Evolutionary conservation across 2,797 vertebrate genomes (phyloP).

Genomic region (Arrhamphus sclerolepis): DNA sequence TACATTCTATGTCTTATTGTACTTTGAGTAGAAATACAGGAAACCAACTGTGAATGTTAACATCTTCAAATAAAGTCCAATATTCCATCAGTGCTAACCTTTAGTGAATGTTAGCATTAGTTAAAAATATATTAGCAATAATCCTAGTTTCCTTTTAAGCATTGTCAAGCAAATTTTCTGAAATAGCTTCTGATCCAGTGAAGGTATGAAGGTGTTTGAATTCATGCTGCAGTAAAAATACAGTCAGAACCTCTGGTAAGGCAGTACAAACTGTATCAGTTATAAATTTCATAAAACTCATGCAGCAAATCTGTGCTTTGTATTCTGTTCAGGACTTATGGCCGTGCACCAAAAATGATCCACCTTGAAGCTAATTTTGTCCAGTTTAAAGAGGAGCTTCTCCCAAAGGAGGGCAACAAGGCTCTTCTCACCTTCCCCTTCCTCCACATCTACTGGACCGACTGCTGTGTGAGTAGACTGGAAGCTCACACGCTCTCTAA

Average conservation of each 20-base stretch:
- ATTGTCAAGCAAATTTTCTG: neutral
- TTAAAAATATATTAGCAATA: neutral
- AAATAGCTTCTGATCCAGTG: neutral
- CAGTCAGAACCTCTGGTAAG: neutral
- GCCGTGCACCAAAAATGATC: conserved; percentile 98
- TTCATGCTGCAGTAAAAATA: neutral
- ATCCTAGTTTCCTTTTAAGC: neutral
- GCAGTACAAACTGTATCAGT: no score
- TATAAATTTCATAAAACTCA: neutral
- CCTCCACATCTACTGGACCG: conserved; percentile 98
- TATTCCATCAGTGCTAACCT: no score
- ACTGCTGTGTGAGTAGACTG: conserved; percentile 92
- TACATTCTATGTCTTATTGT: no score
- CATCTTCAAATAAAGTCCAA: neutral
- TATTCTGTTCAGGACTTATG: conserved; percentile 87
- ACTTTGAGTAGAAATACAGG: no score
- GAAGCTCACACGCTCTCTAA: neutral
- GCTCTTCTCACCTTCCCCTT: conserved; percentile 99
- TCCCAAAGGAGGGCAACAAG: conserved; percentile 97
- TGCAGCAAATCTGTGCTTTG: conserved; percentile 6
- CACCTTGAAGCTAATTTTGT: conserved; percentile 98
- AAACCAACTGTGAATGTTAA: no score
- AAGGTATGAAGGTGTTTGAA: neutral
- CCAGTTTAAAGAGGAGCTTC: conserved; percentile 97
- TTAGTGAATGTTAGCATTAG: neutral